Percentiles rank a stretch among this genome's conserved stretches.
phyloP scores from a whole-genome alignment of 2,113 vertebrate species.

The Acrocephalus kingi region DNA sequence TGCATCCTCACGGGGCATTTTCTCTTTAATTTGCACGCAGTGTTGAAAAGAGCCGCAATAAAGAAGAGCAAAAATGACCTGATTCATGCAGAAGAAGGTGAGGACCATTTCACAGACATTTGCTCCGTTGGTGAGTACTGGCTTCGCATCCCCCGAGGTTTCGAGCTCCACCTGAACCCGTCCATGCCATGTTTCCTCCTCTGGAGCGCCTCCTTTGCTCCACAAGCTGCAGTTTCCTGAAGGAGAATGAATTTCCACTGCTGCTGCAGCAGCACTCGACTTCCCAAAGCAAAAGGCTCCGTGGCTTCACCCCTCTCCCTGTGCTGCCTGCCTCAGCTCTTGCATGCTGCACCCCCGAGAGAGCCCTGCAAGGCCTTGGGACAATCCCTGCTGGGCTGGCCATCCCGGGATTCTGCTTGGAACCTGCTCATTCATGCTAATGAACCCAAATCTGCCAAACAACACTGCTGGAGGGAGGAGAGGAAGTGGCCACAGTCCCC shows the following conservation, averaged over 20 bases:
- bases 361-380: background rate
- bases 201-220: background rate
- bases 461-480: background rate
- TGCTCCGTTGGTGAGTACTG: slow-evolving; percentile 90
- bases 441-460: background rate
- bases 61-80: slow-evolving; percentile 96
- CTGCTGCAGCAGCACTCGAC: background rate
- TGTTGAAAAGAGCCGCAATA: slow-evolving; percentile 90
- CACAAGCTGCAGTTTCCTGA: background rate
- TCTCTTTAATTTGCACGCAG: slow-evolving; percentile 73
- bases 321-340: background rate
- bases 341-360: slow-evolving; percentile 10
- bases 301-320: background rate
- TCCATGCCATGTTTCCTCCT: background rate
- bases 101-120: slow-evolving; percentile 95
- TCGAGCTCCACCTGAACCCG: background rate
- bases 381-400: background rate
- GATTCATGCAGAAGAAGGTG: slow-evolving; percentile 93
- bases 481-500: background rate
- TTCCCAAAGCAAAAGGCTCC: background rate
- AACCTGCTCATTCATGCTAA: background rate
- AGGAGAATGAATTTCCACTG: background rate
- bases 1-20: background rate
- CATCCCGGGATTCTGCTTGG: background rate
- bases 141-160: background rate